Conservation (phyloP, 2,113 vertebrate genomes). For the Lycocorax pyrrhopterus region DNA sequence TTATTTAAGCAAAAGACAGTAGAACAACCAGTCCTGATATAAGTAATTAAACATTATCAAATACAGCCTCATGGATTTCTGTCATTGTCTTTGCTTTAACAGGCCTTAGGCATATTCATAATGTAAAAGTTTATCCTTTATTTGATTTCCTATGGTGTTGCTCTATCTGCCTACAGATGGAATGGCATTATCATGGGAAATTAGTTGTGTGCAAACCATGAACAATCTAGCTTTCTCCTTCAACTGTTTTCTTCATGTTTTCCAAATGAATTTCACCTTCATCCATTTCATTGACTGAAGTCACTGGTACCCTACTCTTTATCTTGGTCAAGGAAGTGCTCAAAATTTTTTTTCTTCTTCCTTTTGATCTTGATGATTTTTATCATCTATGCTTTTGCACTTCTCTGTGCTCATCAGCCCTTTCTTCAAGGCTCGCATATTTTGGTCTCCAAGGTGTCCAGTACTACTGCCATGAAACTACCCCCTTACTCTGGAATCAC, state of each 20-base stretch:
- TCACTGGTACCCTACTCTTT: background rate
- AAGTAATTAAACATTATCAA: background rate
- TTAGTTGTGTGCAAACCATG: background rate
- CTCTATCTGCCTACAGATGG: background rate
- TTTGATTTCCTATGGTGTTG: background rate
- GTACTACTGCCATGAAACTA: background rate
- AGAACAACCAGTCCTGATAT: background rate
- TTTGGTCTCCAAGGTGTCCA: background rate
- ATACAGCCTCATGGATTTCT: background rate
- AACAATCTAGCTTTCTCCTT: background rate
- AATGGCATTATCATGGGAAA: background rate
- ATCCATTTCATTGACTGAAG: background rate
- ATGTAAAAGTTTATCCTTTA: background rate
- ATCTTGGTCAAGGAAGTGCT: background rate
- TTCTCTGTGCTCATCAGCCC: background rate
- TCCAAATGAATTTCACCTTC: background rate
- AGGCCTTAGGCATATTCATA: background rate
- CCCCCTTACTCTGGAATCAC: background rate
- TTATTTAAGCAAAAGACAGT: background rate
- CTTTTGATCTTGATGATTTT: background rate
- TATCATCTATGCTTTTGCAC: background rate
- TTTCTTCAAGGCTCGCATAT: background rate
- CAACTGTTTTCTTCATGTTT: background rate
- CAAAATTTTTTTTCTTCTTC: background rate
- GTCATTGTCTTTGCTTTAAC: background rate